A percentile compares a stretch with the other conserved stretches of the same genome.
phyloP scores from a whole-genome alignment of 1,140 invertebrate genomes.

The Cepaea nemoralis region DNA sequence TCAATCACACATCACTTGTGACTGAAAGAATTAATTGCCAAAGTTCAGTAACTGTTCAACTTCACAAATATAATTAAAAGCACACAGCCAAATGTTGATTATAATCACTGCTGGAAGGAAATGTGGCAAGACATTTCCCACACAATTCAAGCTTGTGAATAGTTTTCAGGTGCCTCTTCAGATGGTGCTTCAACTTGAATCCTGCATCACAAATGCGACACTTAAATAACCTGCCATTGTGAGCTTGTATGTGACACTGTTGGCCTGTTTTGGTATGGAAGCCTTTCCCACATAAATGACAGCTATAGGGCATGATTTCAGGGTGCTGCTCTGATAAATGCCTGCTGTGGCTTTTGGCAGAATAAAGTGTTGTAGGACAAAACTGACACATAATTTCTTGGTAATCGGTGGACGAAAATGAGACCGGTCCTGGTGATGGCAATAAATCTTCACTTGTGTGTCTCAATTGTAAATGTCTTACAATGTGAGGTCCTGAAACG shows the following conservation, averaged over 20 bases:
- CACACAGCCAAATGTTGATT: conserved; percentile 2
- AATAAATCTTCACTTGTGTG: background rate
- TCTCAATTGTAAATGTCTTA: background rate
- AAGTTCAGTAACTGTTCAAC: background rate
- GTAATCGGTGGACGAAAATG: background rate
- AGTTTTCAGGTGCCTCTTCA: conserved; percentile 15
- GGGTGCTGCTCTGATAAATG: conserved; percentile 5
- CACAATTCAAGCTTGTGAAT: conserved; percentile 24
- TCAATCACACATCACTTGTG: no score
- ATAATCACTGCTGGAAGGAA: background rate
- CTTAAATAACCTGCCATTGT: conserved; percentile 7
- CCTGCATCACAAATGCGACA: background rate
- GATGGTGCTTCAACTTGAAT: conserved; percentile 33
- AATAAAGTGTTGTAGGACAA: background rate
- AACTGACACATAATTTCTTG: background rate
- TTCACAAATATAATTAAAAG: background rate
- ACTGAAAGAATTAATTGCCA: background rate
- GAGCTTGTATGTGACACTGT: conserved; percentile 14
- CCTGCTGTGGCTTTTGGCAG: background rate
- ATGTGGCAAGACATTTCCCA: conserved; percentile 20
- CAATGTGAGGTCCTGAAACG: conserved; percentile 3
- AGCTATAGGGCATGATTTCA: conserved; percentile 12
- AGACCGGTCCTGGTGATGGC: background rate
- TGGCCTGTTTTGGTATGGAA: conserved; percentile 10
- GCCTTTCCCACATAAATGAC: conserved; percentile 14